Base-by-base conservation (phyloP, 2,797 vertebrate genomes). In the Danio jaintianensis region DNA sequence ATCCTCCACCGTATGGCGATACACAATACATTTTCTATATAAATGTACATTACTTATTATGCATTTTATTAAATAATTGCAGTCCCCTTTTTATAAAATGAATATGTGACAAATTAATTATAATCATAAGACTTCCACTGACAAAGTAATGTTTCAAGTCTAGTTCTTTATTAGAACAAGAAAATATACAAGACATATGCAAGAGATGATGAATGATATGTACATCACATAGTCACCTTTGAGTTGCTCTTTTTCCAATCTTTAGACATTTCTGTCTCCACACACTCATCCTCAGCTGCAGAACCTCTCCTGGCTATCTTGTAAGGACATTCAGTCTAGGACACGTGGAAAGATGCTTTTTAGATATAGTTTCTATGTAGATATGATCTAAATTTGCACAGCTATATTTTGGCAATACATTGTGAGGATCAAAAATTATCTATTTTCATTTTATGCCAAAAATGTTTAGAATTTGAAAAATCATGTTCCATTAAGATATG, bases 261-360 rank as follows among this genome's bases (percentile, higher is more conserved):
- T 74, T 77, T 29, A 87, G 91, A 89, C 89, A 78, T 79, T 40
- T 89, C 87, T 84, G 85, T 76, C 67, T 86, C 87, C 55, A 81
- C 84, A 84, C 75, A 85, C 16, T 66, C 70, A 56, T 75, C 56
- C 16, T 89, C 66, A 79, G 84, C 56, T 82, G 85, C 81, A 15
- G 85, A 75, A 87, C 71, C 77, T 64, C 77, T 69, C 69, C 87
- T 82, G 42, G 88, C 72, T 29, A 93, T 92, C 90, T 87, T 90
- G 63, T 91, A 77, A 9, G 91, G 91, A 78, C 88, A 90, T 88
- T 86, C 90, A 84, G 87, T 85, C 92, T 93, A 84, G 85, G 86
- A 38, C 22, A 56, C n/a, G 77, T 15, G 29, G 3, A 74, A 12
- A 62, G 1, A 15, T 50, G 4, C 4, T 2, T 15, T 52, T 43